phyloP scores from a whole-genome alignment of 30 jellyfish, hydroid and myxozoan species.

The Pseudorhiza aurosa region DNA sequence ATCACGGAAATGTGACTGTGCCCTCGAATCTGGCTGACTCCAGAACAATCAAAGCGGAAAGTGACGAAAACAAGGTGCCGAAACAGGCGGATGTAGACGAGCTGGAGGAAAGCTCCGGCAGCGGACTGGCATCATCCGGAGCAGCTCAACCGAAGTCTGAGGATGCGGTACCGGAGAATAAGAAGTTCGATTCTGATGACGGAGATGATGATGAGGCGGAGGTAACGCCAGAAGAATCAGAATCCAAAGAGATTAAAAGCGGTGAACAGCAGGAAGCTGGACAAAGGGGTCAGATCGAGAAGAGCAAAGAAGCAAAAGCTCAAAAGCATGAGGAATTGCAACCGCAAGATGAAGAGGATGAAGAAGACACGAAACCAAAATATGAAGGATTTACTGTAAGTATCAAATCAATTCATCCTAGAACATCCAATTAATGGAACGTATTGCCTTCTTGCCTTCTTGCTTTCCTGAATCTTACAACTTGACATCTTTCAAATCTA shows the following conservation, averaged over 20 bases:
- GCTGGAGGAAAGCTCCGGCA: conserved; percentile 50
- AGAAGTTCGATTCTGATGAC: conserved; percentile 41
- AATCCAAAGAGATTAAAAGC: conserved; percentile 37
- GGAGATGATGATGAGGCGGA: conserved; percentile 56
- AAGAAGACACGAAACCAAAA: conserved; percentile 66
- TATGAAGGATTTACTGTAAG: conserved; percentile 71
- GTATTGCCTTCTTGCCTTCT: too few relatives aligned
- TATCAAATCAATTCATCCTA: too few relatives aligned
- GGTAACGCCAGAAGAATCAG: conserved; percentile 27
- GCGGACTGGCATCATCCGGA: conserved; percentile 62
- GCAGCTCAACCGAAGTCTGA: conserved; percentile 12
- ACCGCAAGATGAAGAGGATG: conserved; percentile 74
- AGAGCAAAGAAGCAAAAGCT: conserved; percentile 33
- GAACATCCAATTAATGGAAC: too few relatives aligned
- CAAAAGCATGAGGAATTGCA: conserved; percentile 73
- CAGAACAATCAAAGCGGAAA: conserved; percentile 25
- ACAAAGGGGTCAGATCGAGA: conserved; percentile 56
- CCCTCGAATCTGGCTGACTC: conserved; percentile 51
- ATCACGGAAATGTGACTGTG: conserved; percentile 31
- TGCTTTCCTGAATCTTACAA: too few relatives aligned
- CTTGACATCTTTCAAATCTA: too few relatives aligned
- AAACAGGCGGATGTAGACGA: conserved; percentile 37
- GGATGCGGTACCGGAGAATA: conserved; percentile 20
- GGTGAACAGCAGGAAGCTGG: conserved; percentile 35
- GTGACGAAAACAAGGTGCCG: conserved; percentile 27